These are phyloP conservation scores for Teinopalpus imperialis DNA, from an alignment of 2,888 invertebrate genomes.

Conservation along the genomic window DNA sequence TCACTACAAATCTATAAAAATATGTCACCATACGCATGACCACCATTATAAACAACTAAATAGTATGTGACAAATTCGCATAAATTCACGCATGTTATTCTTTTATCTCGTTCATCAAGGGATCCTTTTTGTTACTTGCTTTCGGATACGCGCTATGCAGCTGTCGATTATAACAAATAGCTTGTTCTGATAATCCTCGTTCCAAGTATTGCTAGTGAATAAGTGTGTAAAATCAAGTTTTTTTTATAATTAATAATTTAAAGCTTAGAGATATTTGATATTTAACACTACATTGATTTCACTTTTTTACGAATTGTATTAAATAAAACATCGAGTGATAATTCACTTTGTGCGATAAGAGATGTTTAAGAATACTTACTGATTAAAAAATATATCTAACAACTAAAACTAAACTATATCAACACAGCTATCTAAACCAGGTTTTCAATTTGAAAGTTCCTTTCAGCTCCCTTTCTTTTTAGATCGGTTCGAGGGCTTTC, in stretches of 20 bases:
- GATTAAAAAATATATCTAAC: no score
- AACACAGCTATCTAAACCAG: no score
- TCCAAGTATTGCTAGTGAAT: slow-evolving; percentile 34
- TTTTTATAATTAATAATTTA: slow-evolving; percentile 29
- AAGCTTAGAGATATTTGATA: slow-evolving; percentile 19
- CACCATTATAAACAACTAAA: slow-evolving; percentile 6
- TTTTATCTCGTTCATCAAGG: slow-evolving; percentile 69
- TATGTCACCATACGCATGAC: neutral
- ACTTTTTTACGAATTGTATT: no score
- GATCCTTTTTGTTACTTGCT: slow-evolving; percentile 62
- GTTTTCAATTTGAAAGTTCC: no score
- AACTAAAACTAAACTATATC: no score
- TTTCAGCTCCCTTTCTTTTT: no score
- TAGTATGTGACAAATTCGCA: slow-evolving; percentile 27
- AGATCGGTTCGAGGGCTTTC: no score
- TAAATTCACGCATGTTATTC: slow-evolving; percentile 39
- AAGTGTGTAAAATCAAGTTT: slow-evolving; percentile 27
- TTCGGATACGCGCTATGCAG: slow-evolving; percentile 58
- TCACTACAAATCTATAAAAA: neutral
- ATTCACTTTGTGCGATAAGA: no score
- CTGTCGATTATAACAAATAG: slow-evolving; percentile 70
- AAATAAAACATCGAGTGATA: no score
- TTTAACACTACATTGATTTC: slow-evolving; percentile 11
- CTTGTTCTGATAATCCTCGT: slow-evolving; percentile 53
- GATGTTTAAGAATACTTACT: no score